Evolutionary conservation across 2,888 invertebrate species (phyloP).

Genomic region (Amiota minor): DNA sequence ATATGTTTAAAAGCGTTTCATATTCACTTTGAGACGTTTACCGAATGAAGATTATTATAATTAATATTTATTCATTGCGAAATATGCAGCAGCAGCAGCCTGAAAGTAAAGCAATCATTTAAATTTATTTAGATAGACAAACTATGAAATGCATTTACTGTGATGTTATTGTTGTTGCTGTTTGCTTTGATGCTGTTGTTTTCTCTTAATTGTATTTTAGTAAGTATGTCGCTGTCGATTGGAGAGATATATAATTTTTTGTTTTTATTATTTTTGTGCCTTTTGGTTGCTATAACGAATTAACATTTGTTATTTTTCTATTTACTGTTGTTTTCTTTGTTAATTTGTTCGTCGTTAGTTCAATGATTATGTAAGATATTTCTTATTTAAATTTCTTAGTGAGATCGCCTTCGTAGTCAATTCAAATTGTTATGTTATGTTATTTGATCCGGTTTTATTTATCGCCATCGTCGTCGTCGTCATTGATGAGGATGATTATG

Average conservation of each 20-base stretch:
- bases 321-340: not conserved
- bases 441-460: not conserved
- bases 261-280: not conserved
- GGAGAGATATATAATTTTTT: no score
- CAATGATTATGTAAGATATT: conserved; percentile 13
- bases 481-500: not conserved
- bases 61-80: not conserved
- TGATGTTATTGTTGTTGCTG: no score
- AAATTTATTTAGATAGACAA: no score
- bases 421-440: not conserved
- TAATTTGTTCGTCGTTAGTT: not conserved
- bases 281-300: conserved; percentile 20
- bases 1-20: conserved; percentile 7
- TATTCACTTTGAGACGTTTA: conserved; percentile 11
- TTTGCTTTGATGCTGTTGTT: no score
- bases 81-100: not conserved
- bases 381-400: conserved; percentile 13
- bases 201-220: no score
- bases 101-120: no score
- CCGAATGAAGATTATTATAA: not conserved
- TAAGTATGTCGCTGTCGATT: no score
- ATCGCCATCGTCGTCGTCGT: not conserved
- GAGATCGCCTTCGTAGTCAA: not conserved
- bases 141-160: no score
- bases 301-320: not conserved